Evolutionary conservation across 2,797 vertebrate genomes (phyloP).

Genomic region (Pseudotriccus pelzelni): DNA sequence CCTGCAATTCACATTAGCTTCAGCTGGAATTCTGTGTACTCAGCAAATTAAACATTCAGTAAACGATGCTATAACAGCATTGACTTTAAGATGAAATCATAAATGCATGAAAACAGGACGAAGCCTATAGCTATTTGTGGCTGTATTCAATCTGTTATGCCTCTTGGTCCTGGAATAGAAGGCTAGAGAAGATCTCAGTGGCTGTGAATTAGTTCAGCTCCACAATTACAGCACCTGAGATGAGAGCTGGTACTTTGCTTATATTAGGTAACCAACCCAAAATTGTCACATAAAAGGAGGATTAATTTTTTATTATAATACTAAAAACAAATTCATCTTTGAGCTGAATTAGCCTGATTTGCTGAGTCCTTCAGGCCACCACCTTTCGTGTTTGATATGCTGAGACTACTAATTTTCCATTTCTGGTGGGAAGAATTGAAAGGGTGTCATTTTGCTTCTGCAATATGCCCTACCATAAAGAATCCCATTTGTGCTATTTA

Average conservation of each 20-base stretch:
- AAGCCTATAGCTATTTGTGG: conserved; percentile 30
- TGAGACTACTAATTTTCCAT: neutral
- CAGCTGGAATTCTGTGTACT: conserved; percentile 27
- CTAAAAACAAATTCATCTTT: neutral
- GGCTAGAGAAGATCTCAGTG: neutral
- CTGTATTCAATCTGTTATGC: conserved; percentile 9
- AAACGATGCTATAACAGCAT: conserved; percentile 15
- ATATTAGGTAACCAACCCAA: neutral
- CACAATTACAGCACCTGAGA: neutral
- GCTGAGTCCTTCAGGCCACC: neutral
- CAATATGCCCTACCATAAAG: neutral
- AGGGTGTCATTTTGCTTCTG: neutral
- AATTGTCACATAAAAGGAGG: neutral
- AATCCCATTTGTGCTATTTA: neutral
- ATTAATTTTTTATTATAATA: neutral
- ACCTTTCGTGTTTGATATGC: neutral
- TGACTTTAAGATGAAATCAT: conserved; percentile 45
- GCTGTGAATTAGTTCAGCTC: conserved; percentile 8
- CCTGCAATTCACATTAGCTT: conserved; percentile 34
- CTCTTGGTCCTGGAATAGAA: neutral
- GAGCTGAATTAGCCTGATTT: neutral
- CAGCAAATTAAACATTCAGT: conserved; percentile 36
- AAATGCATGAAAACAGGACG: conserved; percentile 29
- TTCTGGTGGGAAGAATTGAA: neutral
- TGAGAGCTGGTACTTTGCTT: neutral